Evolutionary conservation across 1,140 invertebrate genomes (phyloP).

Genomic region (Hypsibius dujardini): DNA sequence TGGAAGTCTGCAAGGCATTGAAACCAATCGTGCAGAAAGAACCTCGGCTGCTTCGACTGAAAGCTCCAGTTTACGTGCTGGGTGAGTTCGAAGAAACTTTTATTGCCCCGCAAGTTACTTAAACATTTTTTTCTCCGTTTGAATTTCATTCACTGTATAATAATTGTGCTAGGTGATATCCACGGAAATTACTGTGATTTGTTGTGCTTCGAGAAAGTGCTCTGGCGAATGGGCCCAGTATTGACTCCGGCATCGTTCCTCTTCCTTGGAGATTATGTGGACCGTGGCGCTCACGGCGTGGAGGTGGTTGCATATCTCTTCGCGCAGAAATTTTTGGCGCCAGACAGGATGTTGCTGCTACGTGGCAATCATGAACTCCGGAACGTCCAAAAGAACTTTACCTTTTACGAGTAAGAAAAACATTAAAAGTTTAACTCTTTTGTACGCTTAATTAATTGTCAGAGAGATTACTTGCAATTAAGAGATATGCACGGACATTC

Average conservation of each 20-base stretch:
- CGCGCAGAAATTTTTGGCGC: slow-evolving; percentile 43
- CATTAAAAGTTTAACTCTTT: neutral
- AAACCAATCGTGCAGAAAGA: slow-evolving; percentile 28
- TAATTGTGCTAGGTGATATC: slow-evolving; percentile 37
- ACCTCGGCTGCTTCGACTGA: slow-evolving; percentile 36
- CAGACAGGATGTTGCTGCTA: slow-evolving; percentile 42
- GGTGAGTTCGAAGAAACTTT: slow-evolving; percentile 27
- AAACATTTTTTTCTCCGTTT: too few relatives aligned
- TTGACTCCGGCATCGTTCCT: slow-evolving; percentile 42
- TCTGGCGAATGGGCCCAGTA: slow-evolving; percentile 42
- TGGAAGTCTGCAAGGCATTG: neutral
- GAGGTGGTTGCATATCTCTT: slow-evolving; percentile 48
- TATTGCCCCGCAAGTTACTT: too few relatives aligned
- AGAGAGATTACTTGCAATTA: too few relatives aligned
- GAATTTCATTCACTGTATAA: neutral
- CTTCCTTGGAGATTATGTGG: slow-evolving; percentile 50
- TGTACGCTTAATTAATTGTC: slow-evolving; percentile 14
- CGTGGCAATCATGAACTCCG: slow-evolving; percentile 48
- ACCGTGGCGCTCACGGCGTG: slow-evolving; percentile 42
- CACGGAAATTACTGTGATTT: slow-evolving; percentile 45
- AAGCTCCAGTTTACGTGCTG: slow-evolving; percentile 40
- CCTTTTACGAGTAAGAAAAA: slow-evolving; percentile 42
- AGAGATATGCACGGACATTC: too few relatives aligned
- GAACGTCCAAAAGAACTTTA: slow-evolving; percentile 48
- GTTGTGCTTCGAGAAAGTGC: slow-evolving; percentile 42